phyloP scores from a whole-genome alignment of 2,888 invertebrate genomes.

The Ochropleura plecta region DNA sequence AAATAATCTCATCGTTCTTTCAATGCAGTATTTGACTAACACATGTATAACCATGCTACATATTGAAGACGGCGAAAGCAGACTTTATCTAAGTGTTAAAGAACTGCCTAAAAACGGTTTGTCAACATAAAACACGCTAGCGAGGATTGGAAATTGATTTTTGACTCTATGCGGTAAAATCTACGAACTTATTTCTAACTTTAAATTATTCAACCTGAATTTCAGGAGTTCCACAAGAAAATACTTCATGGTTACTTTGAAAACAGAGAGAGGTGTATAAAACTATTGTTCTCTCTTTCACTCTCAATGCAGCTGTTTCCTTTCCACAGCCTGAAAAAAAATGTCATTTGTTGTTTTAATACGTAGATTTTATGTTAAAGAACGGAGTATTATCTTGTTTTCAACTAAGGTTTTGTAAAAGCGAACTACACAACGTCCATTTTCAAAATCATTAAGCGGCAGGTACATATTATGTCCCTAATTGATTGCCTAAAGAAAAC shows the following conservation, averaged over 20 bases:
- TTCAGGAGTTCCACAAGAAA: constrained; percentile 20
- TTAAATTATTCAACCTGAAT: constrained; percentile 9
- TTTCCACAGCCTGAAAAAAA: constrained; percentile 29
- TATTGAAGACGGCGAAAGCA: neutral
- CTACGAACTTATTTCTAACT: neutral
- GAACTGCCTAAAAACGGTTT: constrained; percentile 13
- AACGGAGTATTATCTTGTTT: neutral
- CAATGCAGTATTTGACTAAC: constrained; percentile 38
- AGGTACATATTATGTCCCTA: neutral
- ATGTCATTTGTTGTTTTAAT: neutral
- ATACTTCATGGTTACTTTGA: constrained; percentile 23
- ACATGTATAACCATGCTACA: neutral
- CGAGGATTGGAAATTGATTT: neutral
- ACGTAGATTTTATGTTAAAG: neutral
- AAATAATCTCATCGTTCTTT: constrained; percentile 2
- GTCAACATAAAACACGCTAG: neutral
- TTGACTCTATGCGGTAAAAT: neutral
- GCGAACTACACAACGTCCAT: neutral
- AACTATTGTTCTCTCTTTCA: constrained; percentile 22
- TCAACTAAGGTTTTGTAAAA: neutral
- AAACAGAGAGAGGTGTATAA: constrained; percentile 12
- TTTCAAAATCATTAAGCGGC: neutral
- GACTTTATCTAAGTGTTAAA: constrained; percentile 9
- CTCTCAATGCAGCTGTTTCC: constrained; percentile 29
- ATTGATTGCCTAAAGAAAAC: neutral